These are phyloP conservation scores for Glareola pratincola DNA, from an alignment of 2,113 vertebrate genomes.

Conservation along the genomic window DNA sequence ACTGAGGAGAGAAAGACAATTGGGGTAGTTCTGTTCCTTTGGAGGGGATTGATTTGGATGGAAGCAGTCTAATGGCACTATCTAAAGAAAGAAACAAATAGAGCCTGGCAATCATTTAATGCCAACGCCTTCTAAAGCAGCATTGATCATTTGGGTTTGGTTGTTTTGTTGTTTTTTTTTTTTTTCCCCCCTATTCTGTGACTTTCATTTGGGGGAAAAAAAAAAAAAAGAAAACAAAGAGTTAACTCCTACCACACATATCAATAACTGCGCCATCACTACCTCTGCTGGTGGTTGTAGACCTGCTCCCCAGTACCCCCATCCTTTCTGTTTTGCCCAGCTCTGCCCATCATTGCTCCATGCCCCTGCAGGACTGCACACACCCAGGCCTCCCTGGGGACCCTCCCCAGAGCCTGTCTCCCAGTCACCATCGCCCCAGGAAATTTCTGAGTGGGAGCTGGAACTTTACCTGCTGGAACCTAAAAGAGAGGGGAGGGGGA, in stretches of 20 bases:
- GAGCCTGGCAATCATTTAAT: neutral
- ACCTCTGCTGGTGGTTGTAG: neutral
- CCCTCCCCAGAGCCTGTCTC: fast-evolving
- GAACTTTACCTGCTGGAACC: neutral
- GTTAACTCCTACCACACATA: neutral
- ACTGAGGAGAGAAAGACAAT: slow-evolving; percentile 6
- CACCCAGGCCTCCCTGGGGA: too few relatives aligned
- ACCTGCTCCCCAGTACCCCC: neutral
- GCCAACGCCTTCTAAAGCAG: neutral
- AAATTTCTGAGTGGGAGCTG: neutral
- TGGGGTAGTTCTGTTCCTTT: neutral
- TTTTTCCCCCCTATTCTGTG: neutral
- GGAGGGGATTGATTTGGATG: neutral
- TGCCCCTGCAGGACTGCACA: neutral
- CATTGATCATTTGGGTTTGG: neutral
- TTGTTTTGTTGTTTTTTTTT: neutral
- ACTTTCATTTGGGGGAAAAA: neutral
- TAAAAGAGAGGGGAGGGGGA: neutral
- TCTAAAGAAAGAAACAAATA: neutral
- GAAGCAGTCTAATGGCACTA: neutral
- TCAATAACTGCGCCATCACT: neutral
- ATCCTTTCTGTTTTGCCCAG: neutral
- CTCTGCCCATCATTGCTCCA: neutral
- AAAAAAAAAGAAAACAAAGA: neutral
- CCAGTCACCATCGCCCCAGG: neutral